phyloP scores from a whole-genome alignment of 1,140 invertebrate genomes.

The Drosophila kurseongensis region DNA sequence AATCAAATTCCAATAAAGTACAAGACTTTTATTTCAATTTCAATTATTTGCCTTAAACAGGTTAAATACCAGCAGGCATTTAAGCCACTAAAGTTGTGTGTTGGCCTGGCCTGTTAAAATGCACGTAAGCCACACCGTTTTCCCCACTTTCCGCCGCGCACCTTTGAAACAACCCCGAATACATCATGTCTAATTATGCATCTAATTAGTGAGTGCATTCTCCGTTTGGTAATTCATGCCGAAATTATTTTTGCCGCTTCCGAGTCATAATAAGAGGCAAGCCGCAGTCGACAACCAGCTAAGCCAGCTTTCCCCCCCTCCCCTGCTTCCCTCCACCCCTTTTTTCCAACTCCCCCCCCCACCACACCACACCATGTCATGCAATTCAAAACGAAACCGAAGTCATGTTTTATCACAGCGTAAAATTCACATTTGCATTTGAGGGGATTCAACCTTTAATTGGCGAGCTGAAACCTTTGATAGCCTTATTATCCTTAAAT shows the following conservation, averaged over 20 bases:
- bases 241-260: conserved; percentile 67
- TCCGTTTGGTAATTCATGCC: conserved; percentile 63
- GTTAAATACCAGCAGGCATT: conserved; percentile 6
- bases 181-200: conserved; percentile 73
- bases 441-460: conserved; percentile 12
- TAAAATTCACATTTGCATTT: conserved; percentile 19
- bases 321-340: neutral
- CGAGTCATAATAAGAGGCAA: conserved; percentile 56
- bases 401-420: conserved; percentile 34
- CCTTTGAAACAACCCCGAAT: conserved; percentile 1
- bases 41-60: conserved; percentile 1
- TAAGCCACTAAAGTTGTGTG: neutral
- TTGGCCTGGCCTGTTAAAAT: neutral
- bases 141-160: neutral
- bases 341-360: neutral
- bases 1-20: no score
- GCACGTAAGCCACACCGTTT: neutral
- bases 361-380: neutral
- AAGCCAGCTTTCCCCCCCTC: neutral
- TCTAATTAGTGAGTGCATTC: conserved; percentile 73
- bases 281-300: conserved; percentile 48
- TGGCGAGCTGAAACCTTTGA: conserved; percentile 8
- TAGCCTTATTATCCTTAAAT: conserved; percentile 20
- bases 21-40: neutral
- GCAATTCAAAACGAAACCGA: conserved; percentile 41